Conservation (phyloP, 2,888 invertebrate genomes). For the Archips crataeganus region DNA sequence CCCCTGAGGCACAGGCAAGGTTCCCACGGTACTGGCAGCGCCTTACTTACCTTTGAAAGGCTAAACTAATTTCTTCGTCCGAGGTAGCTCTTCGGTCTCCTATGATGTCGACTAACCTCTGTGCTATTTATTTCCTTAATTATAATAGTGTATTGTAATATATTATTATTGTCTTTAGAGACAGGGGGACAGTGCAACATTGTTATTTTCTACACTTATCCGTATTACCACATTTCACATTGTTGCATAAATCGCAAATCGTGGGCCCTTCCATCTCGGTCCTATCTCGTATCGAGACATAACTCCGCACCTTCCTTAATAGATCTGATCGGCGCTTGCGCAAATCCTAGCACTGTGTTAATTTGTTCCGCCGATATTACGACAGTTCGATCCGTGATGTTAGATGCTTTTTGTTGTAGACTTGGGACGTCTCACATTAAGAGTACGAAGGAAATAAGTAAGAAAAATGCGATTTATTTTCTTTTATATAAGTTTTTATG, state of each 20-base stretch:
- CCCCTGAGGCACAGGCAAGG: no score
- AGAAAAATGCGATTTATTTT: no score
- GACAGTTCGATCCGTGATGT: constrained; percentile 38
- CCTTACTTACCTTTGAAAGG: no score
- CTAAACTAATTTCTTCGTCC: no score
- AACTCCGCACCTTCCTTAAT: constrained; percentile 42
- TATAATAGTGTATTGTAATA: no score
- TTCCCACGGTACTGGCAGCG: no score
- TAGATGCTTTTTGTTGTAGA: constrained; percentile 4
- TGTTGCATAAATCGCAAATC: background rate
- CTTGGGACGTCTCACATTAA: background rate
- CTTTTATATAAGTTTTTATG: no score
- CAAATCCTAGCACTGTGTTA: constrained; percentile 36
- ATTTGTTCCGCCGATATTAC: constrained; percentile 42
- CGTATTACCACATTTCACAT: background rate
- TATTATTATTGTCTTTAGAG: no score
- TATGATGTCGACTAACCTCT: no score
- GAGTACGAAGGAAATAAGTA: no score
- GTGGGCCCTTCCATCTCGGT: constrained; percentile 23
- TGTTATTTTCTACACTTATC: background rate
- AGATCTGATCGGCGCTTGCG: constrained; percentile 38
- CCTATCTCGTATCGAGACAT: constrained; percentile 29
- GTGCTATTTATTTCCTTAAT: no score
- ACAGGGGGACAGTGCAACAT: background rate
- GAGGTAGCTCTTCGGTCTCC: no score